Evolutionary conservation across 2,113 vertebrate genomes (phyloP).

Genomic region (Ceuthmochares aereus): DNA sequence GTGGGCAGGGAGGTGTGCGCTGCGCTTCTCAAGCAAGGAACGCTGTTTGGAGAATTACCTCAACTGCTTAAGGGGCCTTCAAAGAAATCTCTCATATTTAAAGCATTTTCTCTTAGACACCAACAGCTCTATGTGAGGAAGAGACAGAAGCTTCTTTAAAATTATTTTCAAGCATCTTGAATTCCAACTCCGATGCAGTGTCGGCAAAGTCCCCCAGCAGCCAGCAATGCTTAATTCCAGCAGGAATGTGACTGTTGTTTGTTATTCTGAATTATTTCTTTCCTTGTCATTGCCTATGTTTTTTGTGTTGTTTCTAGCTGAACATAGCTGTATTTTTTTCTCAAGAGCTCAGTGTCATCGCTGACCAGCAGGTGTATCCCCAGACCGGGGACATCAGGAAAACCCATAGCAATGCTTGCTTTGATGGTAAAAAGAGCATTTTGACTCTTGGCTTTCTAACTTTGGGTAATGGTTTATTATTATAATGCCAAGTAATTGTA

Average conservation of each 20-base stretch:
- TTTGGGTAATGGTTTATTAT: neutral
- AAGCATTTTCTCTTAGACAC: neutral
- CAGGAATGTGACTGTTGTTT: neutral
- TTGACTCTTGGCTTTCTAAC: neutral
- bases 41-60: neutral
- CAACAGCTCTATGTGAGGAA: neutral
- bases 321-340: neutral
- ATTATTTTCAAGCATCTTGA: neutral
- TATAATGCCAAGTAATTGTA: neutral
- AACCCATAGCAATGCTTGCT: neutral
- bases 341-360: neutral
- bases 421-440: neutral
- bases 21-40: neutral
- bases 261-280: neutral
- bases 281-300: fast-evolving
- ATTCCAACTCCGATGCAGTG: neutral
- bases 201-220: neutral
- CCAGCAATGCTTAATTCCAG: neutral
- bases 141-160: neutral
- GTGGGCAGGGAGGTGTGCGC: neutral
- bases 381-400: neutral
- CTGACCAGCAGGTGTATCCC: neutral
- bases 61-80: neutral
- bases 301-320: neutral
- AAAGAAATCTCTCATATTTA: neutral